Evolutionary conservation across 2,797 vertebrate species (phyloP).

Genomic region (Enteromius viviparus): DNA sequence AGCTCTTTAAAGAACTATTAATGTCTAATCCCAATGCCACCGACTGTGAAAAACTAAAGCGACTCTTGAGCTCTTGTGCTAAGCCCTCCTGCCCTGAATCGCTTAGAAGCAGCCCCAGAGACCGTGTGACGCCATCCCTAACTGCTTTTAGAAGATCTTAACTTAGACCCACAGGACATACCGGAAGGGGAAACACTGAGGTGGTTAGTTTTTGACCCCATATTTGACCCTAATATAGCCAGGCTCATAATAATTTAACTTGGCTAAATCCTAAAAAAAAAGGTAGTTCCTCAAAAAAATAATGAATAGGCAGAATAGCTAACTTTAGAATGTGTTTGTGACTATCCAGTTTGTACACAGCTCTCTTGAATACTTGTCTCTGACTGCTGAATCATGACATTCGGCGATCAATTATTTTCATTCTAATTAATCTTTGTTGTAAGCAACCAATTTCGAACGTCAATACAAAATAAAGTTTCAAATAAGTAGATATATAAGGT

Average conservation of each 20-base stretch:
- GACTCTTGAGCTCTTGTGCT: conserved; percentile 54
- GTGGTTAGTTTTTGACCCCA: background rate
- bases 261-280: background rate
- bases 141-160: background rate
- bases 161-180: background rate
- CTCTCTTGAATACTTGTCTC: conserved; percentile 1
- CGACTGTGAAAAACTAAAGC: conserved; percentile 47
- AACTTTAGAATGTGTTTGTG: background rate
- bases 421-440: background rate
- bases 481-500: background rate
- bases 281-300: background rate
- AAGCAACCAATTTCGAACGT: background rate
- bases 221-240: background rate
- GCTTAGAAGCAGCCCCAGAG: background rate
- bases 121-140: background rate
- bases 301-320: conserved; percentile 10
- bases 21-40: conserved; percentile 66
- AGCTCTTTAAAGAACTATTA: conserved; percentile 70
- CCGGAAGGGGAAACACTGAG: background rate
- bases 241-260: conserved; percentile 5
- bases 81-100: conserved; percentile 59
- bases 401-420: background rate
- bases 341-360: background rate
- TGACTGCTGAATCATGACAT: background rate
- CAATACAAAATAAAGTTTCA: background rate